A percentile compares a stretch with the other conserved stretches of the same genome.
These are phyloP conservation scores for Acromyrmex echinatior DNA, from an alignment of 1,140 invertebrate species.

Conservation along the genomic window DNA sequence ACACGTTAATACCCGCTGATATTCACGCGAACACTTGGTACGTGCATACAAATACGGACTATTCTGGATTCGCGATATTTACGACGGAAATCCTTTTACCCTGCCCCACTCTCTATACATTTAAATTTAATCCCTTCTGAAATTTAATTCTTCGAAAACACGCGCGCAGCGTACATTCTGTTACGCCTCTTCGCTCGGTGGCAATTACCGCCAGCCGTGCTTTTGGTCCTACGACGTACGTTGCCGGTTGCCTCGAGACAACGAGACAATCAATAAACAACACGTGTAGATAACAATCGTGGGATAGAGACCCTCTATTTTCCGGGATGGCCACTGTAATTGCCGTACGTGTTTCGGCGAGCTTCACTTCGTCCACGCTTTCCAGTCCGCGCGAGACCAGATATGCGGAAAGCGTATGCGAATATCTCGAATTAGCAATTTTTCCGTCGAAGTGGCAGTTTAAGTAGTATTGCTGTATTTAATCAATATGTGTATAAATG, in stretches of 20 bases:
- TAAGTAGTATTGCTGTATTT: background rate
- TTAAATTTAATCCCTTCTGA: conserved; percentile 62
- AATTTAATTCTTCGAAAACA: conserved; percentile 70
- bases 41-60: conserved; percentile 7
- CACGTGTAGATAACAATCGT: conserved; percentile 86
- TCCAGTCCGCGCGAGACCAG: conserved; percentile 29
- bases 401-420: conserved; percentile 33
- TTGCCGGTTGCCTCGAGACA: conserved; percentile 78
- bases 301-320: conserved; percentile 81
- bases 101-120: conserved; percentile 24
- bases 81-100: conserved; percentile 34
- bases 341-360: conserved; percentile 80
- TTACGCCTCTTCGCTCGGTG: conserved; percentile 68
- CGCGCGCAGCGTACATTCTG: conserved; percentile 65
- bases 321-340: conserved; percentile 80
- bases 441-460: background rate
- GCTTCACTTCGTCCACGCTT: conserved; percentile 65
- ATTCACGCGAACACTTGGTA: background rate
- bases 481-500: background rate
- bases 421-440: conserved; percentile 47
- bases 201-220: conserved; percentile 82
- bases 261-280: conserved; percentile 86
- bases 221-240: conserved; percentile 75
- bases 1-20: conserved; percentile 4
- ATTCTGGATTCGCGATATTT: conserved; percentile 37